Percentiles rank a stretch among this genome's conserved stretches.
phyloP scores from a whole-genome alignment of 2,113 vertebrate genomes.

The Sapayoa aenigma region DNA sequence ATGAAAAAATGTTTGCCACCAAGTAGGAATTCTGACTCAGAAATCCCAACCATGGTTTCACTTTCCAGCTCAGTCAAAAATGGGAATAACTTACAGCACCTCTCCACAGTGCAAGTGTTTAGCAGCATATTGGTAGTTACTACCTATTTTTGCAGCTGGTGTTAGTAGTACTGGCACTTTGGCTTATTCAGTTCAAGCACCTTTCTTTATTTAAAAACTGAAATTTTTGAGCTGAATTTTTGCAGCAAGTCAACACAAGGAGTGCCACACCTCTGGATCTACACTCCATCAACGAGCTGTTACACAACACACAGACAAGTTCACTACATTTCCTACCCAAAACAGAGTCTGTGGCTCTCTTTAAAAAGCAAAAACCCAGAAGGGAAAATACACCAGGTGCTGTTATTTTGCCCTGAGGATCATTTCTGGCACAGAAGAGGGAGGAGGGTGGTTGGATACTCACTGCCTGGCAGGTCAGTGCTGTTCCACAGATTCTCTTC shows the following conservation, averaged over 20 bases:
- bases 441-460: neutral
- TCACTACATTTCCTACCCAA: neutral
- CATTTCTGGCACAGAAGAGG: neutral
- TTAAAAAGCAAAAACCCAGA: neutral
- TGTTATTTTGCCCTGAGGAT: neutral
- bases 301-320: neutral
- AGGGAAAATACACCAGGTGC: neutral
- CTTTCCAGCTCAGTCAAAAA: neutral
- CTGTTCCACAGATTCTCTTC: neutral
- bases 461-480: neutral
- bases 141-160: neutral
- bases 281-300: neutral
- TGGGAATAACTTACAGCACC: neutral
- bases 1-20: neutral
- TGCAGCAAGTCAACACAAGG: neutral
- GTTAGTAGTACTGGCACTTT: neutral
- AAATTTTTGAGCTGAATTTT: neutral
- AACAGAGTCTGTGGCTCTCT: neutral
- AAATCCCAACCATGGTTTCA: fast-evolving
- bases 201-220: neutral
- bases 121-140: neutral
- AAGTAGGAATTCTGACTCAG: neutral
- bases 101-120: neutral
- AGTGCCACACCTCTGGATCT: fast-evolving
- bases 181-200: neutral